Evolutionary conservation across 2,113 vertebrate genomes (phyloP), one percentile per base, ranked within the genome.

Genomic region (Eleginops maclovinus): DNA sequence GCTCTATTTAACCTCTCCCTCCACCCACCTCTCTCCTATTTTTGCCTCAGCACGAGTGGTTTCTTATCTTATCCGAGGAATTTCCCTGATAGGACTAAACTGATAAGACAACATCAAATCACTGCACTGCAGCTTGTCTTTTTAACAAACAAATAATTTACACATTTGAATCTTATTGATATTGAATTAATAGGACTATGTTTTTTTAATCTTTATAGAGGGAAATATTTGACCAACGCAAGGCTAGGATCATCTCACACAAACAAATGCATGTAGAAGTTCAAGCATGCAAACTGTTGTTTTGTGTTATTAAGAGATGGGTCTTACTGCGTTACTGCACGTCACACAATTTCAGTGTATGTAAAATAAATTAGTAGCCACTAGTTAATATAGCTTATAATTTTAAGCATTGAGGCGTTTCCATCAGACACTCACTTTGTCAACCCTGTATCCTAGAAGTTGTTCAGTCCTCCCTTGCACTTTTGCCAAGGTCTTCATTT

Each of bases 401-500:
- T 56, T 58, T 49, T 83, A 56, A 49, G 12, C 47, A 36, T 9
- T 26, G 1, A 50, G 31, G 70, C 19, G 19, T 49, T 60, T 24
- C 24, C 22, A 72, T 58, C 13, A 31, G 13, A 80, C 85, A 75
- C 87, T 94, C 75, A 95, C 87, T 82, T 91, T 91, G 43, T 94
- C 88, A 41, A 72, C 79, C 67, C 79, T 91, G 79, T 86, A 82
- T 55, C 86, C 87, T 28, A 92, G 80, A 79, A 90, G 83, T 50
- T 88, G 79, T 46, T 92, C 87, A 17, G 88, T 89, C 54, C 81
- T 84, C 19, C 80, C 88, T 21, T 77, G 83, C 50, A 83, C 81
- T 89, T 87, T 93, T 40, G 78, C 70, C 49, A 93, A 85, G 67
- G 88, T 85, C 64, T 94, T 94, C 92, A 94, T 95, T 75, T 79